Evolutionary conservation across 23 tunicate genomes (phyloP).

Genomic region (Trididemnum clinides): DNA sequence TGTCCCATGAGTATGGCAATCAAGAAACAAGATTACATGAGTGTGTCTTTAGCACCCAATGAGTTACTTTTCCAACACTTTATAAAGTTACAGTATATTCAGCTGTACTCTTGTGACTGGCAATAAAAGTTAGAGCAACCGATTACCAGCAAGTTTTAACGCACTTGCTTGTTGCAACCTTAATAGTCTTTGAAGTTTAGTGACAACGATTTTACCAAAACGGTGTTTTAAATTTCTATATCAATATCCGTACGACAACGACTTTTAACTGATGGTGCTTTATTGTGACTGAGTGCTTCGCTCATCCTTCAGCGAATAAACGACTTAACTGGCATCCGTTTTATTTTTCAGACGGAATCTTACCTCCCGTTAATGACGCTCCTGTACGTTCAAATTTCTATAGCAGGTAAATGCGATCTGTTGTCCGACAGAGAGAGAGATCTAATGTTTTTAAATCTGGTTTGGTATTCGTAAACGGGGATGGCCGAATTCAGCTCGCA

Average conservation of each 20-base stretch:
- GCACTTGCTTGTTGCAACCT: too few species aligned
- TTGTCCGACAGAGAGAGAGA: not conserved
- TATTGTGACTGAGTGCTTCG: not conserved
- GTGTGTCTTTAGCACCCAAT: too few species aligned
- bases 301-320: not conserved
- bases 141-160: too few species aligned
- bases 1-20: too few species aligned
- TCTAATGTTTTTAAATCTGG: not conserved
- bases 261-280: not conserved
- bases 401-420: slow-evolving; percentile 49
- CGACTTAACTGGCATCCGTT: not conserved
- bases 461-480: not conserved
- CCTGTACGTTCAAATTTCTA: slow-evolving; percentile 41
- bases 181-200: too few species aligned
- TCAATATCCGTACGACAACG: not conserved
- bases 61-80: too few species aligned
- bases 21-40: too few species aligned
- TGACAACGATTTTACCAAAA: not conserved
- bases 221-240: not conserved
- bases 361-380: not conserved
- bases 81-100: too few species aligned
- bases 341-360: slow-evolving; percentile 35
- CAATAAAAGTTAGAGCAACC: too few species aligned
- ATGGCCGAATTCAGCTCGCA: too few species aligned
- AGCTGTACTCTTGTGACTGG: too few species aligned